Base-by-base conservation (phyloP, 2,888 invertebrate genomes). In the Lottia gigantea region DNA sequence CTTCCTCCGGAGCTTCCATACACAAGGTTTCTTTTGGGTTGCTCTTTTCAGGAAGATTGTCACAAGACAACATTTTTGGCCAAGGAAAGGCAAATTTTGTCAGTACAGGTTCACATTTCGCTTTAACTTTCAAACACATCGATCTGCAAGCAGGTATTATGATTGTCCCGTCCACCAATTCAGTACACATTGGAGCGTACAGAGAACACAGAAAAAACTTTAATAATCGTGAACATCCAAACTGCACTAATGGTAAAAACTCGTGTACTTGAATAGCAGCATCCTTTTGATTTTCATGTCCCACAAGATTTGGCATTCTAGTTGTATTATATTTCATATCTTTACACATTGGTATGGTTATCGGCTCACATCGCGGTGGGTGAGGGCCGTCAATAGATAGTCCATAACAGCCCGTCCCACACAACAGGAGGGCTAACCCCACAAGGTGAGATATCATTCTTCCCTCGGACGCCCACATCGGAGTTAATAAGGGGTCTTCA, bases 151-250 rank as follows among this genome's bases (percentile, higher is more conserved):
- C 94, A 73, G 94, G 94, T 74, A 96, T 94, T 61, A 86, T 82
- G 64, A 88, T 78, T 0, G 95, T 93, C 81, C 93, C 93, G 40
- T 93, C 92, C 76, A 95, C 94, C 88, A 95, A 93, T 84, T 94
- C 94, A 46, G 95, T 95, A 89, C 96, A 97, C 88, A 97, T 93
- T 49, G 96, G 96, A 14, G 95, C 94, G 89, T 95, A 95, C 68
- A 96, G 93, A 19, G 95, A 94, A 90, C 96, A 97, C 74, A 97
- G 92, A 85, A 96, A 93, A 89, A 96, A 94, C 79, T 94, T 92
- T 62, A 95, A 92, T 84, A 95, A 93, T 71, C 92, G 90, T 6
- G 95, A 95, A 87, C 96, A 96, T 67, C 93, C 93, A 83, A 93
- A 93, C 78, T 94, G 92, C 69, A 95, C 91, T 73, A 95, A 90